Evolutionary conservation across 2,888 invertebrate genomes (phyloP).

Genomic region (Catonia carolina): DNA sequence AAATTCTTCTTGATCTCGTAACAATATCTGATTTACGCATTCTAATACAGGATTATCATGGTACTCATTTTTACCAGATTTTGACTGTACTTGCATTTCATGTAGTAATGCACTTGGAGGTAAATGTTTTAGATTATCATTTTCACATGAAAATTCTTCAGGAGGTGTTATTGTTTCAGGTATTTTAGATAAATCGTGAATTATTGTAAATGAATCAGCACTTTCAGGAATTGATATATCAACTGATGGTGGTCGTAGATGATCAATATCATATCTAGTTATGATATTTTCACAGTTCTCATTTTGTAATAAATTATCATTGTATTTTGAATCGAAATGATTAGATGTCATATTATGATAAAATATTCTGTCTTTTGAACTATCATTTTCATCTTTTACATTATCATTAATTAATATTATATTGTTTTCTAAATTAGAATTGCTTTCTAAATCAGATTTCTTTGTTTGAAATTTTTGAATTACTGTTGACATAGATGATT

Average conservation of each 20-base stretch:
- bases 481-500: neutral
- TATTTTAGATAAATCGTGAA: neutral
- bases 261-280: slow-evolving; percentile 23
- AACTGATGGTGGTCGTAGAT: neutral
- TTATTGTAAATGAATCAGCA: slow-evolving; percentile 3
- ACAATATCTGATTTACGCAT: slow-evolving; percentile 76
- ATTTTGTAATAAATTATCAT: neutral
- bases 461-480: neutral
- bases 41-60: slow-evolving; percentile 78
- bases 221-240: slow-evolving; percentile 2
- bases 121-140: slow-evolving; percentile 13
- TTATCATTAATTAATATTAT: too few relatives aligned
- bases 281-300: slow-evolving; percentile 21
- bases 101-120: slow-evolving; percentile 30
- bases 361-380: too few relatives aligned
- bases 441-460: too few relatives aligned
- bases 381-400: too few relatives aligned
- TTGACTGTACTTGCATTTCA: slow-evolving; percentile 29
- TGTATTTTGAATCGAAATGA: too few relatives aligned
- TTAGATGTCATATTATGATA: too few relatives aligned
- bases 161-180: neutral
- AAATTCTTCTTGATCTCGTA: slow-evolving; percentile 59
- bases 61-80: slow-evolving; percentile 41
- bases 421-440: too few relatives aligned
- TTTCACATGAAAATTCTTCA: neutral